These are phyloP conservation scores for Calyptomena viridis DNA, from an alignment of 2,113 vertebrate genomes.

Conservation along the genomic window DNA sequence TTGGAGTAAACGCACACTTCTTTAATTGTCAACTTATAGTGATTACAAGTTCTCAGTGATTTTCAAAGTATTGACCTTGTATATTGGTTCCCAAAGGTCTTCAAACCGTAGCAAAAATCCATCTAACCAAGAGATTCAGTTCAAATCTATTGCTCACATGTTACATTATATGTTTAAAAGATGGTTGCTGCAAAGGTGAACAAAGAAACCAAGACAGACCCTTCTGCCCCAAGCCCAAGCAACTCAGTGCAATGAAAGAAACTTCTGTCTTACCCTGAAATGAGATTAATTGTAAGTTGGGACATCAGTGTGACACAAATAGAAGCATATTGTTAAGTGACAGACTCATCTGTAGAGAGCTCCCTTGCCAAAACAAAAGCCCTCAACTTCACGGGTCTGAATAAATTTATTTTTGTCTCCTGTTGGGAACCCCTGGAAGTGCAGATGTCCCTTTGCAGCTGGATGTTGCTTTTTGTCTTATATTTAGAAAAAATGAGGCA, in stretches of 20 bases:
- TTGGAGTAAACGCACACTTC: background rate
- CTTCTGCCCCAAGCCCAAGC: background rate
- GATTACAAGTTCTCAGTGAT: background rate
- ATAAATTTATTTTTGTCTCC: background rate
- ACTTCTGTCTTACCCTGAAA: background rate
- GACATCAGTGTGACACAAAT: background rate
- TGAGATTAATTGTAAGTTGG: background rate
- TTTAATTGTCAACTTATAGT: background rate
- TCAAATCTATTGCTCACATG: background rate
- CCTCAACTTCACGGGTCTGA: background rate
- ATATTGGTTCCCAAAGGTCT: background rate
- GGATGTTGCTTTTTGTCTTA: background rate
- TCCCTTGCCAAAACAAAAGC: background rate
- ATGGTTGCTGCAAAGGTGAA: background rate
- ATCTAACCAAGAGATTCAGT: background rate
- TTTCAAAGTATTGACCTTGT: background rate
- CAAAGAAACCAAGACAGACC: background rate
- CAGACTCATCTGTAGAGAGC: background rate
- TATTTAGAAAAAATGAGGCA: background rate
- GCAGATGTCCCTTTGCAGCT: background rate
- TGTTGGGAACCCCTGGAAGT: background rate
- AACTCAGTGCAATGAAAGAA: background rate
- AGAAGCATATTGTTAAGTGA: background rate
- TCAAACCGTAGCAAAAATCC: background rate
- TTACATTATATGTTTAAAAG: background rate